Conservation (phyloP, 1,140 invertebrate species). For the Lerema accius region DNA sequence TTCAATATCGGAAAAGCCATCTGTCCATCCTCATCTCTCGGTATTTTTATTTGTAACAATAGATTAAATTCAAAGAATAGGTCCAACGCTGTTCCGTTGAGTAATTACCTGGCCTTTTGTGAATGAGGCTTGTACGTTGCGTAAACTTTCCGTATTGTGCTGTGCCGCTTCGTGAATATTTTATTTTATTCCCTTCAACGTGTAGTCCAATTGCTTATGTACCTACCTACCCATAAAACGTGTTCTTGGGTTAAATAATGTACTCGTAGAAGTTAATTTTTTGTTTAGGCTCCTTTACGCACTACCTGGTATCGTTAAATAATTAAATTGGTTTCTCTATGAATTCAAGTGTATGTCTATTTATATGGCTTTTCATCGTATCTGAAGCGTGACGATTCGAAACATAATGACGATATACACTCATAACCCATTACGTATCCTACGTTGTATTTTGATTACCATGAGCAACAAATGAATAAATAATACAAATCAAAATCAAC, state of each 20-base stretch:
- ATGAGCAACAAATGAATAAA: no score
- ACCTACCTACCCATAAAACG: constrained; percentile 5
- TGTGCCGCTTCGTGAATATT: constrained; percentile 25
- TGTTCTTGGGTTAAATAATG: constrained; percentile 9
- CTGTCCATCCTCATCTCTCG: constrained; percentile 5
- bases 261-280: not conserved
- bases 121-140: constrained; percentile 24
- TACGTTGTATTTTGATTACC: no score
- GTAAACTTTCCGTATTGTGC: constrained; percentile 26
- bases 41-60: constrained; percentile 28
- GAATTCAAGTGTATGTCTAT: not conserved
- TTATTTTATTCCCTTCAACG: constrained; percentile 31
- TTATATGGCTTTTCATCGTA: no score
- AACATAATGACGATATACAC: no score
- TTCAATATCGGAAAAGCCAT: constrained; percentile 15
- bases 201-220: constrained; percentile 24
- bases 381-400: no score
- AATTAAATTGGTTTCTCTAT: not conserved
- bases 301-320: not conserved
- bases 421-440: no score
- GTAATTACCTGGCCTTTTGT: constrained; percentile 32
- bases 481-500: no score
- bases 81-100: constrained; percentile 22
- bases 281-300: not conserved
- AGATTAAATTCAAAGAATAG: constrained; percentile 29